Evolutionary conservation across 2,113 vertebrate genomes (phyloP), one percentile per base, ranked within the genome.

Genomic region (Campylomormyrus numenius): DNA sequence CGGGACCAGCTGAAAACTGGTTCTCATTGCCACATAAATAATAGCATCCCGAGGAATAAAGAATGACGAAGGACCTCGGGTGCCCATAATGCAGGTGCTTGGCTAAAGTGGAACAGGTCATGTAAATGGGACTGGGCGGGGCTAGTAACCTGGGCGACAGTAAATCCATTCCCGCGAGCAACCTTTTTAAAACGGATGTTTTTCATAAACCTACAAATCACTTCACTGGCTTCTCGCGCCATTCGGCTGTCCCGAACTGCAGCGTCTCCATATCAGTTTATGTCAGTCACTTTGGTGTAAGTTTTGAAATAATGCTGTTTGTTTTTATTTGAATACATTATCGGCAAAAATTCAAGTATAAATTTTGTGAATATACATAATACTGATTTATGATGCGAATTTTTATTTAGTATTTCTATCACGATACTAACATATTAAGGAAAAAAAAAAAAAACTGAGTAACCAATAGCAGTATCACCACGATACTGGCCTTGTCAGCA

Each of bases 131-230:
- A 53, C 89, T 31, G 85, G 42, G 56, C 88, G 31, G 80, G 53
- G 89, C 80, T 77, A 45, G 52, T 49, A 83, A 85, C 80, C 80
- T 35, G 89, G 15, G 58, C 35, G 62, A 53, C 19, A 53, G 49
- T 86, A 87, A 88, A 88, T 52, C 89, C 85, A 58, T n/a, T 74
- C 52, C 46, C 58, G 13, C 3, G 21, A 42, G 27, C 48, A 77
- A 70, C 58, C 56, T 52, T 53, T 27, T 50, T 87, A 87, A 45
- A 52, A 45, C 27, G 19, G 58, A 80, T 42, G 56, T 87, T 90
- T 90, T 83, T 45, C 74, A 85, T 90, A 86, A 86, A 86, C 83
- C 89, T 49, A 90, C 84, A 87, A 70, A 48, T 90, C 83, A 46
- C 31, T 39, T 80, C 74, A 17, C 15, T 53, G 2, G 35, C 62